A percentile compares a stretch with the other conserved stretches of the same genome.
phyloP scores from a whole-genome alignment of 1,140 invertebrate species.

The Sarcophaga bullata region DNA sequence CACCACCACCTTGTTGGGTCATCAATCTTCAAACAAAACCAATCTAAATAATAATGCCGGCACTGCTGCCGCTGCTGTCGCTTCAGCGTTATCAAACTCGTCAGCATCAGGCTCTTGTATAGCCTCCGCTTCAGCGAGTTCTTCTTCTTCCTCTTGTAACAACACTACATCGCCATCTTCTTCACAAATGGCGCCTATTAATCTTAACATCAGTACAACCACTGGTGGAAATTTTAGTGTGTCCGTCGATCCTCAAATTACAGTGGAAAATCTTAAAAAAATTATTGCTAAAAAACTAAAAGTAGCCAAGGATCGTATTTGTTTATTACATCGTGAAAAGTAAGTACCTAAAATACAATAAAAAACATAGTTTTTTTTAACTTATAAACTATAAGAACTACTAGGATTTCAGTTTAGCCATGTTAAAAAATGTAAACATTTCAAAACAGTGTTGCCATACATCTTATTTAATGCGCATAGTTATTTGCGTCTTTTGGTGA shows the following conservation, averaged over 20 bases:
- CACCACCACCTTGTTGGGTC: slow-evolving; percentile 16
- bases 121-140: neutral
- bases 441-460: too few relatives aligned
- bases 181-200: slow-evolving; percentile 67
- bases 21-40: slow-evolving; percentile 25
- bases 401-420: too few relatives aligned
- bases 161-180: slow-evolving; percentile 30
- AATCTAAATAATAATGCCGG: neutral
- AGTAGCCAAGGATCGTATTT: slow-evolving; percentile 91
- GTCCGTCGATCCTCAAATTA: slow-evolving; percentile 79
- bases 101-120: slow-evolving; percentile 18
- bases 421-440: too few relatives aligned
- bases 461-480: too few relatives aligned
- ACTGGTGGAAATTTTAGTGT: slow-evolving; percentile 91
- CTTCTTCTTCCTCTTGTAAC: neutral
- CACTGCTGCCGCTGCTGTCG: neutral
- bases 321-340: slow-evolving; percentile 91
- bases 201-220: slow-evolving; percentile 85
- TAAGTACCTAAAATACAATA: slow-evolving; percentile 67
- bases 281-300: slow-evolving; percentile 90
- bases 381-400: neutral
- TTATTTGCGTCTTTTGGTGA: too few relatives aligned
- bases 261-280: slow-evolving; percentile 89
- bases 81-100: slow-evolving; percentile 19
- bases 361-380: neutral